Base-by-base conservation (phyloP, 1,140 invertebrate species). In the Drosophila pectinifera region DNA sequence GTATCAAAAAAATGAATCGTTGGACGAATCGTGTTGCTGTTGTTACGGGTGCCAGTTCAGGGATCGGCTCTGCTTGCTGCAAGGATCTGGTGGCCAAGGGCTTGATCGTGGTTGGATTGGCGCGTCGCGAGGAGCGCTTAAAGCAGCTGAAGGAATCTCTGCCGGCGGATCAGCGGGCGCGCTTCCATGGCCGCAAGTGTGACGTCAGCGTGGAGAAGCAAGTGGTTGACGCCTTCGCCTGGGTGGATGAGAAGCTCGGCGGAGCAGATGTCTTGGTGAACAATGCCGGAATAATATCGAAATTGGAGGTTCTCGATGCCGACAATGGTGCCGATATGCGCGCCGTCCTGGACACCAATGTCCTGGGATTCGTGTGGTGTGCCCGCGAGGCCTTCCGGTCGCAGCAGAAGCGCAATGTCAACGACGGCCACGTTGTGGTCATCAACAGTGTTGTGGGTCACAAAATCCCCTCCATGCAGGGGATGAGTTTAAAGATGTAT, bases 191-290 rank as follows among this genome's bases (percentile, higher is more conserved):
- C 11, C 56, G 38, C 14, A 83, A 92, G 73, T 93, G 93, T 56
- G 96, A 97, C 84, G 76, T 97, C 1, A 93, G 92, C 1, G 94
- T 95, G 16, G 94, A 95, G 74, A 93, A 94, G 7, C 94, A 96
- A 2, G 94, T 97, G 34, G 72, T 94, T 3, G 89, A 92, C 3
- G 93, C 95, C 28, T 96, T 97, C 78, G 76, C 93, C 55, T 94
- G 94, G 93, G 92, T 94, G 10, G 93, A 94, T 31, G 86, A 93
- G 2, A 93, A 93, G 1, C 92, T 95, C 11, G 95, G 95, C 1
- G 94, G 95, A 2, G 92, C 95, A 0, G 94, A 96, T 77, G 92
- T 96, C 2, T 92, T 96, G 38, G 92, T 97, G 28, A 97, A 97
- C 84, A 96, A 95, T 80, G 96, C 79, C 0, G 79, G 78, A 11